Base-by-base conservation (phyloP, 2,797 vertebrate genomes). In the Cyclopterus lumpus region DNA sequence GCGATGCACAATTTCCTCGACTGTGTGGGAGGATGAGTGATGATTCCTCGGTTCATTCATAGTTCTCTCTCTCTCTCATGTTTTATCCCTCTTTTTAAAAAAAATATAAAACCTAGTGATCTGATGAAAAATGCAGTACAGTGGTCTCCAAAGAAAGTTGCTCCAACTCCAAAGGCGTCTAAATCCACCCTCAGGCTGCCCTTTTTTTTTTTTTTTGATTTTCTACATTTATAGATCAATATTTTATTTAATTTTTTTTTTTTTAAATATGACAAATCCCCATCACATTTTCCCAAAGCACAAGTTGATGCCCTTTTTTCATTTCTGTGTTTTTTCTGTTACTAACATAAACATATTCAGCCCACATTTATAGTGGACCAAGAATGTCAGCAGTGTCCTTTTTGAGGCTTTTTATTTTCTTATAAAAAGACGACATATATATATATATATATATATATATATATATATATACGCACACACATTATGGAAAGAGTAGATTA, bases 41-140 rank as follows among this genome's bases (percentile, higher is more conserved):
- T 75, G 40, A 79, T 64, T 86, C 76, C 65, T 75, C 65, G 8
- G 67, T 86, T 88, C 84, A 85, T 80, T 91, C 76, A 76, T 73
- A 80, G 67, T 82, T 80, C n/a, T 36, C 40, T 51, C 54, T 44
- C 42, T 40, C 24, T 53, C 51, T 75, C 44, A 20, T 38, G 6
- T 69, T 58, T 46, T 70, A 40, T 78, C 1, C 34, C 22, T 24
- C 30, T n/a, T n/a, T 28, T 28, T 28, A 28, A 2, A 28, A n/a
- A n/a, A n/a, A n/a, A 28, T 28, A 28, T 28, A 28, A 28, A n/a
- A n/a, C n/a, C n/a, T n/a, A 28, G n/a, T 28, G 26, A 28, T 53
- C 11, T 26, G 6, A 24, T 6, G 4, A 26, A 14, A 53, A 24
- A 26, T 5, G 5, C 22, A 26, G 51, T 8, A 51, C 3, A 12